Percentiles rank a stretch among this genome's conserved stretches.
These are phyloP conservation scores for Bibio marci DNA, from an alignment of 2,888 invertebrate genomes.

Conservation along the genomic window DNA sequence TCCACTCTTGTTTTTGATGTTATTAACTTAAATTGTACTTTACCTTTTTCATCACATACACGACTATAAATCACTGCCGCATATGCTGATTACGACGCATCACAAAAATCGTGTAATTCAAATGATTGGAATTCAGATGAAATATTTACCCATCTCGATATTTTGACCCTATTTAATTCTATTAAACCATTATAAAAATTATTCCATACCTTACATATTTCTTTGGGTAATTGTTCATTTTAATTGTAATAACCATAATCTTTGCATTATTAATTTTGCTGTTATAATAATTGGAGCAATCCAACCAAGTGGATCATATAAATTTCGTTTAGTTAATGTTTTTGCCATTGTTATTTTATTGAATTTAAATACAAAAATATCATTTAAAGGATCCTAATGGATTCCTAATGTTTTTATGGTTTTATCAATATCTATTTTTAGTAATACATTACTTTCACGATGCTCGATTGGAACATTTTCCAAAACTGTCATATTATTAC, in stretches of 20 bases:
- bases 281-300: not conserved
- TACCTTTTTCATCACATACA: not conserved
- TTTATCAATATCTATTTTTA: not conserved
- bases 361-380: not conserved
- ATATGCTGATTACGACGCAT: not conserved
- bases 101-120: conserved; percentile 1
- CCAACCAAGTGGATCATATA: not conserved
- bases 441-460: not conserved
- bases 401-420: not conserved
- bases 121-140: no score
- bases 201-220: not conserved
- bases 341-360: no score
- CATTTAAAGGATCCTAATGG: not conserved
- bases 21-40: not conserved
- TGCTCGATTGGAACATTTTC: not conserved
- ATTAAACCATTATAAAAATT: not conserved
- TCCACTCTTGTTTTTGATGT: not conserved
- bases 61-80: not conserved
- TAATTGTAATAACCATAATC: not conserved
- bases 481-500: not conserved
- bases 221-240: not conserved
- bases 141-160: not conserved
- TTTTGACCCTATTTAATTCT: not conserved
- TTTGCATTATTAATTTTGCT: not conserved
- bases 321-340: not conserved